phyloP scores from a whole-genome alignment of 2,888 invertebrate species.

The Melipona bicolor region DNA sequence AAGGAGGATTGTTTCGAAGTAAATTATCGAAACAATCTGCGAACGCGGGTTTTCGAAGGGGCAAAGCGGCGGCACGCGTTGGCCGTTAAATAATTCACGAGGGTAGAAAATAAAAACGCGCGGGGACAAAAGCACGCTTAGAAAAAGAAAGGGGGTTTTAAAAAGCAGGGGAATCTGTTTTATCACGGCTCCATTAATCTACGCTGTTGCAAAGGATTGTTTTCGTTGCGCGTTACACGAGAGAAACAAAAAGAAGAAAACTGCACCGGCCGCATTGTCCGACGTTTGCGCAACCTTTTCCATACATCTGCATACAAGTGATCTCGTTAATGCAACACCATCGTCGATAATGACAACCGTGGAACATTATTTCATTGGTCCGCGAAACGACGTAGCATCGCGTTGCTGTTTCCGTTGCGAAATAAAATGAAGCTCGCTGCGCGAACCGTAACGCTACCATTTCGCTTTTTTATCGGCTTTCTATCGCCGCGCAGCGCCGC shows the following conservation, averaged over 20 bases:
- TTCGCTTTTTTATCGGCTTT: slow-evolving; percentile 3
- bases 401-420: slow-evolving; percentile 48
- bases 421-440: slow-evolving; percentile 55
- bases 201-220: slow-evolving; percentile 31
- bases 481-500: not conserved
- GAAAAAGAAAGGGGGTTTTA: not conserved
- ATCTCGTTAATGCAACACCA: slow-evolving; percentile 54
- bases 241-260: not conserved
- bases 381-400: slow-evolving; percentile 40
- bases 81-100: slow-evolving; percentile 11
- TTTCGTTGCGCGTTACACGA: slow-evolving; percentile 4
- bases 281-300: slow-evolving; percentile 27
- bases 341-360: slow-evolving; percentile 55
- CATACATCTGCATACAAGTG: slow-evolving; percentile 46
- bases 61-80: not conserved
- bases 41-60: not conserved
- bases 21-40: slow-evolving; percentile 24
- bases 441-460: slow-evolving; percentile 15
- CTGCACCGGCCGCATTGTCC: slow-evolving; percentile 15
- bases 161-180: slow-evolving; percentile 21
- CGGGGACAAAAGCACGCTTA: not conserved
- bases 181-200: slow-evolving; percentile 22
- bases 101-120: not conserved
- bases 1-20: not conserved
- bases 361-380: slow-evolving; percentile 56